A percentile compares a stretch with the other conserved stretches of the same genome.
These are phyloP conservation scores for Porites divaricata DNA, from an alignment of 92 coral and sea anemone genomes.

Conservation along the genomic window DNA sequence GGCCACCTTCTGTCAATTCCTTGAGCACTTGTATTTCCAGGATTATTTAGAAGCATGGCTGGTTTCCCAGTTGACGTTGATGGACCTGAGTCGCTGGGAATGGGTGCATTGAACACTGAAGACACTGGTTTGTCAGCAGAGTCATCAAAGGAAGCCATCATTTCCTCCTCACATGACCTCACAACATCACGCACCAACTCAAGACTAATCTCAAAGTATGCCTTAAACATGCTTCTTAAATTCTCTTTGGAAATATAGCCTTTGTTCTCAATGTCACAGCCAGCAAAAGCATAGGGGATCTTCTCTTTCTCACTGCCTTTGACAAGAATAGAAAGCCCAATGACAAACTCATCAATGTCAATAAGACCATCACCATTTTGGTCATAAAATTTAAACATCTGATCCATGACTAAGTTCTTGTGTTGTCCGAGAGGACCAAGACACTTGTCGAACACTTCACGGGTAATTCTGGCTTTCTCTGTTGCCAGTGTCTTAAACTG, in stretches of 20 bases:
- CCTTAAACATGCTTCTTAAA: constrained; percentile 94
- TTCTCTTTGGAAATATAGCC: constrained; percentile 83
- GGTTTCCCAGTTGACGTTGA: constrained; percentile 76
- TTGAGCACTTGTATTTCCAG: constrained; percentile 62
- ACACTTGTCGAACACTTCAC: constrained; percentile 96
- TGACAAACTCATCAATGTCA: constrained; percentile 89
- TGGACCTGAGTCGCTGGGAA: constrained; percentile 75
- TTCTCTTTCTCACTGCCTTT: constrained; percentile 96
- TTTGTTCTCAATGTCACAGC: constrained; percentile 90
- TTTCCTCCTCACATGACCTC: constrained; percentile 95
- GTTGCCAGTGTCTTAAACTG: constrained; percentile 96
- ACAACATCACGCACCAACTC: constrained; percentile 97
- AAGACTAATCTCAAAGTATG: constrained; percentile 92
- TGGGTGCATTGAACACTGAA: constrained; percentile 96
- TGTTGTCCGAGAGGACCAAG: constrained; percentile 94
- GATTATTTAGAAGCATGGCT: constrained; percentile 55
- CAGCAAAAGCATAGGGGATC: constrained; percentile 91
- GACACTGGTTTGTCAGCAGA: constrained; percentile 98
- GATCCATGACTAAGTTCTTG: constrained; percentile 95
- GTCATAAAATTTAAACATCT: constrained; percentile 97
- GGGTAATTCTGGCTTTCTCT: constrained; percentile 82
- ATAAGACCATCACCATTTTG: constrained; percentile 83
- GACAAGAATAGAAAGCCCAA: constrained; percentile 88
- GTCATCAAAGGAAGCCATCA: constrained; percentile 99
- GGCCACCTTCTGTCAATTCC: constrained; percentile 94